These are phyloP conservation scores for Myathropa florea DNA, from an alignment of 2,888 invertebrate genomes.

Conservation along the genomic window DNA sequence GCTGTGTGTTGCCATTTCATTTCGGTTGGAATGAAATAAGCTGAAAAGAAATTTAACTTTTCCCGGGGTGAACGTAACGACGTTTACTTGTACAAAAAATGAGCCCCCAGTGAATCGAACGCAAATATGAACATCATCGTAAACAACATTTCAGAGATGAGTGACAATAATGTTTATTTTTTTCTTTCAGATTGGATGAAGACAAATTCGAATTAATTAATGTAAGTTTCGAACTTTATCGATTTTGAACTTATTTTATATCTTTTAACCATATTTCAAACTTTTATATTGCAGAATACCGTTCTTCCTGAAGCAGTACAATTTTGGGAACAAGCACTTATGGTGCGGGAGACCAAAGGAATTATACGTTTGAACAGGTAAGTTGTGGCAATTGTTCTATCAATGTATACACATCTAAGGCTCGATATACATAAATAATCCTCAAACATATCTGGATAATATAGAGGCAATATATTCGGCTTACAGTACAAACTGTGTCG, in stretches of 20 bases:
- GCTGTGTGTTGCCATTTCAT: neutral
- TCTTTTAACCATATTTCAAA: conserved; percentile 12
- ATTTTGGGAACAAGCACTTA: conserved; percentile 96
- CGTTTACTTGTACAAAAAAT: neutral
- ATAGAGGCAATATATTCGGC: too few relatives aligned
- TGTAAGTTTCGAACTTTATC: conserved; percentile 84
- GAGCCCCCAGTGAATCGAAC: neutral
- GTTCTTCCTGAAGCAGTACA: conserved; percentile 94
- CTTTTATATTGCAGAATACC: conserved; percentile 85
- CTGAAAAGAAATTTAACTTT: neutral
- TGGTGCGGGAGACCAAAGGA: conserved; percentile 92
- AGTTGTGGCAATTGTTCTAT: conserved; percentile 30
- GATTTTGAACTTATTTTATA: neutral
- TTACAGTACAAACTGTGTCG: too few relatives aligned
- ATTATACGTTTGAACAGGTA: conserved; percentile 94
- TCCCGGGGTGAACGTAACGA: neutral
- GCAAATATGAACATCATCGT: neutral
- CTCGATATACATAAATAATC: too few relatives aligned
- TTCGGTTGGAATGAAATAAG: neutral
- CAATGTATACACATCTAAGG: too few relatives aligned
- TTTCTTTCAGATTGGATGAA: conserved; percentile 87
- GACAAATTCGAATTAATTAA: conserved; percentile 94
- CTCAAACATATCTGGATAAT: too few relatives aligned
- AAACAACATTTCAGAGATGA: neutral
- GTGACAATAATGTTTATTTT: neutral